phyloP scores from a whole-genome alignment of 1,140 invertebrate genomes.

The honey bee (Apis mellifera) region Amel_HAv3.1 CM009940.2:11877001-11877500 shows the following conservation, averaged over 20 bases:
- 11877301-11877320: conserved; percentile 4
- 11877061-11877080: conserved; percentile 16
- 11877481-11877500: conserved; percentile 33
- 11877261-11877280: conserved; percentile 30
- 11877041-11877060: neutral
- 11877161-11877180: neutral
- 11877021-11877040: neutral
- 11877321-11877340: conserved; percentile 11
- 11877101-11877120: conserved; percentile 31
- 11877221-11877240: conserved; percentile 7
- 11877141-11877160: conserved; percentile 25
- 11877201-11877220: neutral
- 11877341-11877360: conserved; percentile 21
- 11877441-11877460: too few relatives aligned
- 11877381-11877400: conserved; percentile 8
- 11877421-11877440: neutral
- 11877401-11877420: conserved; percentile 33
- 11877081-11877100: conserved; percentile 29
- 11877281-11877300: conserved; percentile 31
- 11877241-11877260: conserved; percentile 24
- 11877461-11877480: neutral
- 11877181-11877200: neutral
- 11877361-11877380: neutral
- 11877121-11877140: conserved; percentile 35
- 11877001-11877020: conserved; percentile 16